Percentiles rank a stretch among this genome's conserved stretches.
These are phyloP conservation scores for Drosophila basisetae DNA, from an alignment of 2,888 invertebrate genomes.

Conservation along the genomic window DNA sequence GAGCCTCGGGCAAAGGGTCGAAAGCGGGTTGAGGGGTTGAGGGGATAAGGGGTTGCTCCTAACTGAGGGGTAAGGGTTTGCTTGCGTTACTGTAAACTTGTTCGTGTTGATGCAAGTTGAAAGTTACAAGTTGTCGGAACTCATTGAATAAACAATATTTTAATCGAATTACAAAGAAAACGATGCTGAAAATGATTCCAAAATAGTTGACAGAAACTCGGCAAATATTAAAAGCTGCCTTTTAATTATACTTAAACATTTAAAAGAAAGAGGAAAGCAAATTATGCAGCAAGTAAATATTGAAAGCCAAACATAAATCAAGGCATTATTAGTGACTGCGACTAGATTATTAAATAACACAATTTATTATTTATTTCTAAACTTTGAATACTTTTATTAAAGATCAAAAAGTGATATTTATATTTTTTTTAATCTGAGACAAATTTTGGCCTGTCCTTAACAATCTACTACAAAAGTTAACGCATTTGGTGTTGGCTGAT, in stretches of 20 bases:
- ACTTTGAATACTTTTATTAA: background rate
- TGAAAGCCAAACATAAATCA: background rate
- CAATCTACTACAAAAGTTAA: background rate
- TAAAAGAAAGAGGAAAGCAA: background rate
- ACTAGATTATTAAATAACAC: background rate
- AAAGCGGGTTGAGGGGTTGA: background rate
- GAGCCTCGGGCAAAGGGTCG: background rate
- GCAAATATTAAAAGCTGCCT: background rate
- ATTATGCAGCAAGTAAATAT: background rate
- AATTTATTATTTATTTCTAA: background rate
- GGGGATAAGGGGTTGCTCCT: too few relatives aligned
- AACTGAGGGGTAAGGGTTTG: background rate
- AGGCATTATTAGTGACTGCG: background rate
- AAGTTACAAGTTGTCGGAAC: constrained; percentile 31
- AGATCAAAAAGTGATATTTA: background rate
- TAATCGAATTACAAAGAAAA: constrained; percentile 53
- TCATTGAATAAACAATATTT: constrained; percentile 57
- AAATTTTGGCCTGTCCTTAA: background rate
- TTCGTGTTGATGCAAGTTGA: background rate
- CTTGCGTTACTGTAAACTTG: background rate
- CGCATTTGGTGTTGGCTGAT: background rate
- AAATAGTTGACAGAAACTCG: constrained; percentile 6
- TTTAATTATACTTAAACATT: constrained; percentile 2
- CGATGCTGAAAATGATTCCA: constrained; percentile 21
- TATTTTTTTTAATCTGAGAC: background rate